Evolutionary conservation across 2,888 invertebrate species (phyloP).

Genomic region (Lissonota sp.): DNA sequence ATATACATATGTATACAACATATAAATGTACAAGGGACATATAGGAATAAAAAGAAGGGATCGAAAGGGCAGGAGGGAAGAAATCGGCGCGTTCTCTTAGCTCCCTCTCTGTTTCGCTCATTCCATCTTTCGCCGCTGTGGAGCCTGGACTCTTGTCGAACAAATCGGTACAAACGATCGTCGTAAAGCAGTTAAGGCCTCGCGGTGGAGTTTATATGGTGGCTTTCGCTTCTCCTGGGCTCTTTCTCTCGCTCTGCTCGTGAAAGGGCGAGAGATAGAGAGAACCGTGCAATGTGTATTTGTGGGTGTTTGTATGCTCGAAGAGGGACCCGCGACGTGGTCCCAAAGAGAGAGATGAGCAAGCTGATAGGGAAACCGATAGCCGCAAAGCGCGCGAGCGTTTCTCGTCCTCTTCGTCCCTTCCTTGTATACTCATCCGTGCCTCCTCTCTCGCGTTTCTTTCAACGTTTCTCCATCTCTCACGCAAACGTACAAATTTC

Average conservation of each 20-base stretch:
- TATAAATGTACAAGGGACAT: neutral
- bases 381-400: conserved; percentile 70
- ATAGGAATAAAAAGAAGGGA: conserved; percentile 22
- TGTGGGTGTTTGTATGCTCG: conserved; percentile 13
- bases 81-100: conserved; percentile 53
- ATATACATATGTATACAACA: neutral
- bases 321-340: conserved; percentile 57
- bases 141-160: conserved; percentile 79
- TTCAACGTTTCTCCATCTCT: conserved; percentile 53
- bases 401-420: conserved; percentile 46
- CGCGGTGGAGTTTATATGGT: conserved; percentile 71
- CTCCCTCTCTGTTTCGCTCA: conserved; percentile 48
- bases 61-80: conserved; percentile 53
- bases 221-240: conserved; percentile 61
- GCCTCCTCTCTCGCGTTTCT: conserved; percentile 26
- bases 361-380: conserved; percentile 81
- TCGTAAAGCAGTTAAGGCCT: conserved; percentile 82
- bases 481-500: conserved; percentile 17
- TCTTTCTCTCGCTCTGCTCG: conserved; percentile 51
- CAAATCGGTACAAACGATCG: conserved; percentile 84
- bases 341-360: conserved; percentile 78
- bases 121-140: conserved; percentile 47
- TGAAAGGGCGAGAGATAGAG: conserved; percentile 33
- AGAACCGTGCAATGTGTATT: neutral
- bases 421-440: neutral